A percentile compares a stretch with the other conserved stretches of the same genome.
Evolutionary conservation across 1,140 invertebrate genomes (phyloP).

Genomic region (Apis cerana): DNA sequence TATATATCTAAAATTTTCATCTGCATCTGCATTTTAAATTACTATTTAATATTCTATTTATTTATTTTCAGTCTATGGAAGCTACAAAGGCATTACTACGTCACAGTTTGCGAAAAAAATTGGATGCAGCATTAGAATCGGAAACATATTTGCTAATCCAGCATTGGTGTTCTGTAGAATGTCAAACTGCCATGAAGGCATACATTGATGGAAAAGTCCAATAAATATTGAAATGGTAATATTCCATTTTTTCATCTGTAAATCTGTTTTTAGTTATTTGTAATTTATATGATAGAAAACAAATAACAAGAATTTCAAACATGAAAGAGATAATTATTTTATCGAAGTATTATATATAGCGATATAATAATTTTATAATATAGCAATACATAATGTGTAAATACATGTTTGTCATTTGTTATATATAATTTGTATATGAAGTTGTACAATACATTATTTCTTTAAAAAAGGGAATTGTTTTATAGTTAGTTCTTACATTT

Average conservation of each 20-base stretch:
- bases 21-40: conserved; percentile 1
- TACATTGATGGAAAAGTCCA: conserved; percentile 76
- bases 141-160: conserved; percentile 84
- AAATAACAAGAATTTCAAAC: conserved; percentile 8
- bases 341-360: conserved; percentile 2
- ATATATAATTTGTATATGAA: conserved; percentile 47
- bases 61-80: conserved; percentile 83
- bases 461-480: conserved; percentile 24
- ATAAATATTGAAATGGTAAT: conserved; percentile 56
- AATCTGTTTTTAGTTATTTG: conserved; percentile 14
- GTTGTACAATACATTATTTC: conserved; percentile 41
- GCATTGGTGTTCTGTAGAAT: conserved; percentile 86
- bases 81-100: conserved; percentile 83
- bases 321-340: conserved; percentile 20
- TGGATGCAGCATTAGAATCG: conserved; percentile 82
- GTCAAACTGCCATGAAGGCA: conserved; percentile 80
- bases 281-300: conserved; percentile 7
- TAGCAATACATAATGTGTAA: conserved; percentile 44
- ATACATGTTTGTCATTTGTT: conserved; percentile 48
- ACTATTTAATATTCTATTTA: neutral
- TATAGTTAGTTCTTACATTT: conserved; percentile 23
- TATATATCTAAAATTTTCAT: conserved; percentile 9
- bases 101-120: conserved; percentile 79
- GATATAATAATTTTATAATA: conserved; percentile 41
- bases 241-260: conserved; percentile 22